Base-by-base conservation (phyloP, 2,113 vertebrate species). In the Halcyon malimbica region DNA sequence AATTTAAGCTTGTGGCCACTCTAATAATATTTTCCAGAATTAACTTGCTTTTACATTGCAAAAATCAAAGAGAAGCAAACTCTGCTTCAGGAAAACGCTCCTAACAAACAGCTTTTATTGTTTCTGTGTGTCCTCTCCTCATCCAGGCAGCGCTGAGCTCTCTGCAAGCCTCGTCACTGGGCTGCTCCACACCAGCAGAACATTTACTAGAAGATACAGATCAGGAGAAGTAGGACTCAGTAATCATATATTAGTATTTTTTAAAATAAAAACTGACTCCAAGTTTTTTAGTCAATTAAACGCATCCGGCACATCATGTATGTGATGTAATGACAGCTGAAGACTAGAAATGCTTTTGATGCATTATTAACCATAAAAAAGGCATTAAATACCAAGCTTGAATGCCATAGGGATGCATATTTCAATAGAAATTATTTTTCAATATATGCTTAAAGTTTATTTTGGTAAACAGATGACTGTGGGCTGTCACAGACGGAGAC, bases 301-400 rank as follows among this genome's bases (percentile, higher is more conserved):
- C 57, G 76, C 97, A 96, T 89, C 91, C 94, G 31, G 96, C 96
- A 97, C 96, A 97, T 98, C 97, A 97, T 83, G 86, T 78, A 88
- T 96, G 97, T 98, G 97, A 97, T 96, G 97, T 97, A 98, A 98
- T 98, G 97, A 98, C 97, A 98, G 98, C 96, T 96, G 93, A 57
- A 97, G 97, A 97, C 96, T 91, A 73, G 15, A 96, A 97, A 97
- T 96, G 97, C 96, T 98, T 98, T 98, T 98, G 98, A 98, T 98
- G 97, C 97, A 98, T 98, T 98, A 98, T 98, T 98, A 98, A 98
- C 97, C 97, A 98, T 98, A 98, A 98, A 98, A 98, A 98, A 98
- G 96, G 97, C 97, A 98, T 98, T 98, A 98, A 98, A 98, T 98
- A 97, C 97, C 42, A 93, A 94, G 95, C 97, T 97, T 16, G 31